Evolutionary conservation across 2,888 invertebrate species (phyloP), one percentile per base, ranked within the genome.

Genomic region (Cephalotes varians): DNA sequence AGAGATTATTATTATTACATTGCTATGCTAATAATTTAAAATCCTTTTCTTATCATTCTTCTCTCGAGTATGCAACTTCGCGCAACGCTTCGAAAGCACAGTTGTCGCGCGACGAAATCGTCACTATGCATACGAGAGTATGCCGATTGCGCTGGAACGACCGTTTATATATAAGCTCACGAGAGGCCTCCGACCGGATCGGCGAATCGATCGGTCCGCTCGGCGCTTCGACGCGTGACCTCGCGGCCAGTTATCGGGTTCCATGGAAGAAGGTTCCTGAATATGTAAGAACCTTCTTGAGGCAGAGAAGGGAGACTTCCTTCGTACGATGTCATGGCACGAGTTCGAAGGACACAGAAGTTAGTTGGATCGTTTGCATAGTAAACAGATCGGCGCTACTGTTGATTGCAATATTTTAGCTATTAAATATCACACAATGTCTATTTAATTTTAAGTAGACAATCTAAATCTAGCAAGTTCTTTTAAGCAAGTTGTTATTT

Each of bases 251-350:
- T 89, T 91, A 91, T 91, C 90, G 91, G 86, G 87, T 90, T 91
- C 89, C 82, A 82, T 86, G 88, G 83, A 88, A 87, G 86, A 88
- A 87, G 87, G 88, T 86, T 88, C 86, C 90, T 91, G 91, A 91
- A 92, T 91, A 92, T 92, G 91, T 90, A 90, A 83, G 85, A 85
- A 79, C 71, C 67, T 77, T 73, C 71, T 58, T 71, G 58, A 73
- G 73, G 40, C 58, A 47, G 76, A 85, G 85, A 82, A 85, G 82
- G 84, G 77, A 80, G n/a, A 88, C 88, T 88, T 90, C 84, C 87
- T 87, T 83, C 87, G 87, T 84, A 91, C 91, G 91, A 49, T 88
- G 90, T 89, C 88, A 87, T 87, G 88, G 87, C 90, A 90, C 90
- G 91, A 91, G 91, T 83, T 85, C 85, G 79, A 85, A 86, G 83